phyloP scores from a whole-genome alignment of 2,888 invertebrate genomes.

The Orchestes rusci region DNA sequence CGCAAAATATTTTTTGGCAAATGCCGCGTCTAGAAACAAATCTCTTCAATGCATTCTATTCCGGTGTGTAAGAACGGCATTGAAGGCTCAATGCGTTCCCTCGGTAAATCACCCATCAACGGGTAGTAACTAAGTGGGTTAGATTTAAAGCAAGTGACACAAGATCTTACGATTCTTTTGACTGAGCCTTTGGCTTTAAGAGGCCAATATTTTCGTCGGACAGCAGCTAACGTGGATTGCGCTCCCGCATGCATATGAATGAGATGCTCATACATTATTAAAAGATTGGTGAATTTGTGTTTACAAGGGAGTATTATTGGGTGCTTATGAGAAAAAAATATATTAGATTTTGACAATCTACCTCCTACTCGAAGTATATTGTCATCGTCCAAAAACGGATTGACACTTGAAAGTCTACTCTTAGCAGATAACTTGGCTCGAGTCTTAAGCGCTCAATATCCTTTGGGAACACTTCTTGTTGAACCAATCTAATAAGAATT shows the following conservation, averaged over 20 bases:
- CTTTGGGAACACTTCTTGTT: background rate
- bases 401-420: background rate
- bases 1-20: background rate
- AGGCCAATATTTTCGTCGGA: background rate
- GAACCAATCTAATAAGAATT: background rate
- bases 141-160: background rate
- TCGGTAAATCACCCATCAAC: background rate
- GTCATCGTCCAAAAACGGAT: background rate
- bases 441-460: background rate
- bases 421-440: background rate
- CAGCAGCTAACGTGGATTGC: background rate
- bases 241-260: background rate
- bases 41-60: conserved; percentile 1
- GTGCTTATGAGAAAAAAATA: too few species aligned
- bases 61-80: conserved; percentile 11
- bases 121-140: background rate
- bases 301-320: background rate
- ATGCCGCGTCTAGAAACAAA: background rate
- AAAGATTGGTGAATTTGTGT: background rate
- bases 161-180: background rate
- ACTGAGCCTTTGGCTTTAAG: background rate
- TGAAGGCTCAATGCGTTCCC: conserved; percentile 2
- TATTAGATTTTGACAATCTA: background rate
- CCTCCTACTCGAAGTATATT: background rate
- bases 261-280: background rate